These are phyloP conservation scores for Bursaphelenchus mucronatus DNA, from an alignment of 1,140 invertebrate genomes.

Conservation along the genomic window DNA sequence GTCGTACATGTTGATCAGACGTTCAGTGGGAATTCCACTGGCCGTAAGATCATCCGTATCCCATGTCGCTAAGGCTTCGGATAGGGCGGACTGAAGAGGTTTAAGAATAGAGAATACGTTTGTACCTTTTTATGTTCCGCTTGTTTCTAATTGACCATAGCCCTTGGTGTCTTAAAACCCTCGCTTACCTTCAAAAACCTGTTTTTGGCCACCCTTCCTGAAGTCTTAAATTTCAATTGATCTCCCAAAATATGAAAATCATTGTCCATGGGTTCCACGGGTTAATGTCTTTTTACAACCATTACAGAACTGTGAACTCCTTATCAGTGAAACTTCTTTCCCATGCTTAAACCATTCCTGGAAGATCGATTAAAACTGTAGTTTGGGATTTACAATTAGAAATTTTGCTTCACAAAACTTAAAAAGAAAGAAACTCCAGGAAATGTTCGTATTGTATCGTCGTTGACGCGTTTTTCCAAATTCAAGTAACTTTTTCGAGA, in stretches of 20 bases:
- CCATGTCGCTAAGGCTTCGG: slow-evolving; percentile 17
- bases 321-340: no score
- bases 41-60: slow-evolving; percentile 23
- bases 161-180: no score
- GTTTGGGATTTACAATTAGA: no score
- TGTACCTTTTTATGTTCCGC: no score
- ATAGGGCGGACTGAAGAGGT: slow-evolving; percentile 18
- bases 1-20: slow-evolving; percentile 40
- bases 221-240: slow-evolving; percentile 7
- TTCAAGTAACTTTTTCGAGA: no score
- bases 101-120: slow-evolving; percentile 3
- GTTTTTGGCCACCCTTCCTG: slow-evolving; percentile 9
- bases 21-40: slow-evolving; percentile 32
- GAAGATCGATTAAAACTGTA: no score
- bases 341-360: no score
- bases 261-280: slow-evolving; percentile 1
- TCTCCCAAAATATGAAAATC: slow-evolving; percentile 10
- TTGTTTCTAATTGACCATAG: no score
- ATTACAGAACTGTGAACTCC: not conserved
- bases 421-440: no score
- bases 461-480: no score
- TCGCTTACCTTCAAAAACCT: slow-evolving; percentile 8
- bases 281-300: slow-evolving; percentile 9
- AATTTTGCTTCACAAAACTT: no score
- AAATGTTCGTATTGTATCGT: no score